Evolutionary conservation across 92 coral and sea anemone species (phyloP), one percentile per base, ranked within the genome.

Genomic region (Porites cylindrica): DNA sequence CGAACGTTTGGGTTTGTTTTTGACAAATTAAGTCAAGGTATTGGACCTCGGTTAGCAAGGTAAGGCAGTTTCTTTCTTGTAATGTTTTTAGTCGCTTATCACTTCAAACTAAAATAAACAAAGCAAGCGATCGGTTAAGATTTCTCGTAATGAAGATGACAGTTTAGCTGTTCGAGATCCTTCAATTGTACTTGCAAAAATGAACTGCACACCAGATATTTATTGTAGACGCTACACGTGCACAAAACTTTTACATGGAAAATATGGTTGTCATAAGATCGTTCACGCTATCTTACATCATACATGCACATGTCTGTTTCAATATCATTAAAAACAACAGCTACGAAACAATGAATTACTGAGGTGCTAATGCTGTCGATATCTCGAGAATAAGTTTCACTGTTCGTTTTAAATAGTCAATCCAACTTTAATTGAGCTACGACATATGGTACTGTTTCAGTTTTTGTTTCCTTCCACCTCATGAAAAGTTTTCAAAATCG

Each of bases 281-380:
- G 26, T 67, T 66, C 21, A 66, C 70, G 70, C 29, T 32, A 19
- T 19, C 29, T 16, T 19, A 14, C 29, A 6, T n/a, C 26, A 67
- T 67, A 7, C 43, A 13, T 67, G 38, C 26, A 21, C 11, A 8
- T 10, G 43, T 12, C 72, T 24, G 12, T 67, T 67, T 67, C 26
- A 67, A 21, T 67, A 2, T 47, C 72, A 67, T 67, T 67, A 21
- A 4, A 18, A 66, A 66, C 26, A 67, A 47, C 0, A 21, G 72
- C 72, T 24, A 21, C 72, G 6, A 21, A 67, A 67, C 72, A 67
- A 67, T 67, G 23, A 11, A 20, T 76, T 18, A 76, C 67, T 7
- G 12, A 78, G 72, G 82, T 78, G 82, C 72, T 78, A 78, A 78
- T 79, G 61, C 7, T 63, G 19, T 78, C 54, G 24, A n/a, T 78